These are phyloP conservation scores for Sarcoramphus papa DNA, from an alignment of 2,797 vertebrate genomes.

Conservation along the genomic window DNA sequence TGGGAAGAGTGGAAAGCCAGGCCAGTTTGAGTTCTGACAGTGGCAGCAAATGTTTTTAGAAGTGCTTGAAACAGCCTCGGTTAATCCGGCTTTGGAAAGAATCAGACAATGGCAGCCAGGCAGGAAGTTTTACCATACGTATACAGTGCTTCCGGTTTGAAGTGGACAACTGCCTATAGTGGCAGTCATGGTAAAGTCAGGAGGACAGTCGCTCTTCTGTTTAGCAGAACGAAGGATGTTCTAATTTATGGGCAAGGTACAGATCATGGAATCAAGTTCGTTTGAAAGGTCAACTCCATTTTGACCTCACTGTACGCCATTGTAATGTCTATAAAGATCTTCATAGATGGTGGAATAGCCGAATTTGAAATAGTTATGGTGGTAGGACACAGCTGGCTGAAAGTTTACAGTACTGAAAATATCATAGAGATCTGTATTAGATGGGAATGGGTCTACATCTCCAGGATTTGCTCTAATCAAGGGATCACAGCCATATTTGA, in stretches of 20 bases:
- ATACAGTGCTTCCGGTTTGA: background rate
- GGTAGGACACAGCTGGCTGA: background rate
- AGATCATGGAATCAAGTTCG: background rate
- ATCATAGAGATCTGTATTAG: background rate
- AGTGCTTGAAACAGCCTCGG: background rate
- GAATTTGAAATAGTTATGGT: background rate
- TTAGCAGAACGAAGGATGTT: background rate
- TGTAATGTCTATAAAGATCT: background rate
- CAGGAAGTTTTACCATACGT: background rate
- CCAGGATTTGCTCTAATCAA: background rate
- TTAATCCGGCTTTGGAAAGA: background rate
- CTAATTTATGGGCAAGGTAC: background rate
- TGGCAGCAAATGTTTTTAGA: background rate
- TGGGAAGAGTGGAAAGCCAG: background rate
- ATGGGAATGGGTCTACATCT: background rate
- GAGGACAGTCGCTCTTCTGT: background rate
- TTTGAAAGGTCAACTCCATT: background rate
- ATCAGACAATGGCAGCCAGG: background rate
- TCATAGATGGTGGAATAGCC: background rate
- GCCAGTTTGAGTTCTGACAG: background rate
- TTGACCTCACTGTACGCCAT: background rate
- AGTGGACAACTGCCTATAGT: background rate
- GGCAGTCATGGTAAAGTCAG: background rate
- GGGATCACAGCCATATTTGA: background rate
- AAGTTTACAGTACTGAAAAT: background rate